A percentile compares a stretch with the other conserved stretches of the same genome.
Evolutionary conservation across 1,140 invertebrate species (phyloP).

Genomic region (Temnothorax longispinosus): DNA sequence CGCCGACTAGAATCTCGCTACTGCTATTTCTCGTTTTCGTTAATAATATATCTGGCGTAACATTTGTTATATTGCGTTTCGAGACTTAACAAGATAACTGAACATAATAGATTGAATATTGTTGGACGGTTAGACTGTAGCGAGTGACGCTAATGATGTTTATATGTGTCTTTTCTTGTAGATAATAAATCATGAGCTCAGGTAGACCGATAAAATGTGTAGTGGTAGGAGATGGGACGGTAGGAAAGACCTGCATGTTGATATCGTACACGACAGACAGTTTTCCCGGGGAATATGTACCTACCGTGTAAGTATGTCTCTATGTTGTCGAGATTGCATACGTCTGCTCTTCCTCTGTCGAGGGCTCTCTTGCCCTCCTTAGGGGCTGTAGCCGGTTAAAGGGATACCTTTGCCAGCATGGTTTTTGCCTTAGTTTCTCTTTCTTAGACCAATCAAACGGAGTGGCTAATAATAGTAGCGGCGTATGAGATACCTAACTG

Average conservation of each 20-base stretch:
- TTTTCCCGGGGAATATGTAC: slow-evolving; percentile 99
- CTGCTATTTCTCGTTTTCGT: neutral
- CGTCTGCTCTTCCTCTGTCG: neutral
- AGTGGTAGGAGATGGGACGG: slow-evolving; percentile 96
- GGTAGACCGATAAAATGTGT: slow-evolving; percentile 99
- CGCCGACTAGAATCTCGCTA: neutral
- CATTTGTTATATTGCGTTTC: neutral
- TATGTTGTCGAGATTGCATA: neutral
- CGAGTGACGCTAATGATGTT: slow-evolving; percentile 41
- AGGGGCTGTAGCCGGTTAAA: neutral
- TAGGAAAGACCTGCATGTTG: slow-evolving; percentile 99
- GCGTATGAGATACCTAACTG: slow-evolving; percentile 75
- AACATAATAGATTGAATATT: neutral
- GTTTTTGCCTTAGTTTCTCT: slow-evolving; percentile 48
- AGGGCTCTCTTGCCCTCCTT: neutral
- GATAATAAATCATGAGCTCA: slow-evolving; percentile 90
- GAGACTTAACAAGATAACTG: neutral
- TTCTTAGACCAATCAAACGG: slow-evolving; percentile 71
- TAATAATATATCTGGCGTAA: slow-evolving; percentile 22
- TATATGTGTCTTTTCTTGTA: slow-evolving; percentile 76
- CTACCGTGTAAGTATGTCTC: slow-evolving; percentile 93
- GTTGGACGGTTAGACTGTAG: neutral
- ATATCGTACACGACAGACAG: slow-evolving; percentile 99
- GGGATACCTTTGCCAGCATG: neutral
- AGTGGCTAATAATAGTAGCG: slow-evolving; percentile 82